Percentiles rank a stretch among this genome's conserved stretches.
These are phyloP conservation scores for Drosophila stalkeri DNA, from an alignment of 2,888 invertebrate genomes.

Conservation along the genomic window DNA sequence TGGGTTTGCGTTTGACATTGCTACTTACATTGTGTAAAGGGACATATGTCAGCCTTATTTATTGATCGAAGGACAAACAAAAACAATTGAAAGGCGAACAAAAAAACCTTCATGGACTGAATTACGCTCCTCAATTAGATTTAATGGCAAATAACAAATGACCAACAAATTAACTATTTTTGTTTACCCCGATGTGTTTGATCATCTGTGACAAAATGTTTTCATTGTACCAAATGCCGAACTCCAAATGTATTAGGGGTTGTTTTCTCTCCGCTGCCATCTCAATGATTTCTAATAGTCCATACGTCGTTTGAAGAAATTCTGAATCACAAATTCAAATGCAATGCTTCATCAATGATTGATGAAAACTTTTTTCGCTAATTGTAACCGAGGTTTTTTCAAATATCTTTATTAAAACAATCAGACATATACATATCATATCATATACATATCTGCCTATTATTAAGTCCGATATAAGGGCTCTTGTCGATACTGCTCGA, in stretches of 20 bases:
- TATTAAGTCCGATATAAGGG: no score
- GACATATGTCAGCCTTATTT: slow-evolving; percentile 69
- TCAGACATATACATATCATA: no score
- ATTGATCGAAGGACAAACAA: slow-evolving; percentile 61
- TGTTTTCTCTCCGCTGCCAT: slow-evolving; percentile 8
- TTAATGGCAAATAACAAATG: slow-evolving; percentile 80
- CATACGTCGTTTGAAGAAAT: slow-evolving; percentile 11
- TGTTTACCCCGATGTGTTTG: slow-evolving; percentile 74
- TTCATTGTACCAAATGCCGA: slow-evolving; percentile 22
- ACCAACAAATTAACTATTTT: slow-evolving; percentile 81
- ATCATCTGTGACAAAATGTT: slow-evolving; percentile 77
- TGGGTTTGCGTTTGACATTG: slow-evolving; percentile 10
- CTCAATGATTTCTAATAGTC: slow-evolving; percentile 2
- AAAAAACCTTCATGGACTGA: slow-evolving; percentile 29
- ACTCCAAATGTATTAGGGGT: slow-evolving; percentile 26
- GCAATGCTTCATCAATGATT: slow-evolving; percentile 2
- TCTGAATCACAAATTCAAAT: neutral
- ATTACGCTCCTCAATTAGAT: slow-evolving; percentile 70
- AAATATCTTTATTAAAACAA: no score
- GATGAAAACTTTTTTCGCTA: neutral
- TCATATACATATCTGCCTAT: no score
- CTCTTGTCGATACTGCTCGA: no score
- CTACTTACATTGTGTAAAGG: slow-evolving; percentile 32
- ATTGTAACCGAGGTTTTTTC: neutral
- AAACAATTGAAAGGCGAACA: slow-evolving; percentile 48